phyloP scores from a whole-genome alignment of 2,797 vertebrate genomes.

The Halcyon leucocephala region DNA sequence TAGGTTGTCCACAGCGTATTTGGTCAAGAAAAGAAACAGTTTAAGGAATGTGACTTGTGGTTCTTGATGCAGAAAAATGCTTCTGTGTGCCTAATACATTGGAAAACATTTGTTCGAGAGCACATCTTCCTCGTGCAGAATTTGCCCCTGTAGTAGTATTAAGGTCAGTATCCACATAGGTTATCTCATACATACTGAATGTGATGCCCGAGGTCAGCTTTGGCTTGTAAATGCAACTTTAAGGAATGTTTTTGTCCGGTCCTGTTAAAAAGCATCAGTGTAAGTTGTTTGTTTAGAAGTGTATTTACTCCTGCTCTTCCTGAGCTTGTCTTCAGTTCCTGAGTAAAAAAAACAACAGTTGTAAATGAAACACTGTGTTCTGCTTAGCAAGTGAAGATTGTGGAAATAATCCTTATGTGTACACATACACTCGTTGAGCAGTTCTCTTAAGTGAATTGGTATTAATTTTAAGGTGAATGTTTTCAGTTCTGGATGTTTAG shows the following conservation, averaged over 20 bases:
- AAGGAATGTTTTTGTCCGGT: neutral
- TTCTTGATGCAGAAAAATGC: constrained; percentile 54
- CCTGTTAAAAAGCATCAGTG: neutral
- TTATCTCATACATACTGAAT: neutral
- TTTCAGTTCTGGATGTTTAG: neutral
- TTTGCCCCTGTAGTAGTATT: neutral
- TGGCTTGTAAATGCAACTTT: neutral
- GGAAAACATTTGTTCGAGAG: constrained; percentile 50
- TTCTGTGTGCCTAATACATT: constrained; percentile 28
- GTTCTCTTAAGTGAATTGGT: neutral
- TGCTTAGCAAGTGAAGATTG: neutral
- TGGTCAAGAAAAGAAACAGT: constrained; percentile 3
- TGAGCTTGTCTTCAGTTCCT: neutral
- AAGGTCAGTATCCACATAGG: neutral
- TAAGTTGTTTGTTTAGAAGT: neutral
- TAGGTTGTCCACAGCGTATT: neutral
- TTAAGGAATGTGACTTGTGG: neutral
- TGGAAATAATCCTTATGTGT: neutral
- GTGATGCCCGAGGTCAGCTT: constrained; percentile 13
- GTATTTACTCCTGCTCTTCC: neutral
- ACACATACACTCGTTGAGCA: rapidly evolving
- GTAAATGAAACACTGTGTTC: neutral
- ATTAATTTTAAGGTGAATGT: neutral
- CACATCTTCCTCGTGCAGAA: neutral
- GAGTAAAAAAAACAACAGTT: neutral